Conservation (phyloP, 1,140 invertebrate species). For the Sarcophaga bullata region DNA sequence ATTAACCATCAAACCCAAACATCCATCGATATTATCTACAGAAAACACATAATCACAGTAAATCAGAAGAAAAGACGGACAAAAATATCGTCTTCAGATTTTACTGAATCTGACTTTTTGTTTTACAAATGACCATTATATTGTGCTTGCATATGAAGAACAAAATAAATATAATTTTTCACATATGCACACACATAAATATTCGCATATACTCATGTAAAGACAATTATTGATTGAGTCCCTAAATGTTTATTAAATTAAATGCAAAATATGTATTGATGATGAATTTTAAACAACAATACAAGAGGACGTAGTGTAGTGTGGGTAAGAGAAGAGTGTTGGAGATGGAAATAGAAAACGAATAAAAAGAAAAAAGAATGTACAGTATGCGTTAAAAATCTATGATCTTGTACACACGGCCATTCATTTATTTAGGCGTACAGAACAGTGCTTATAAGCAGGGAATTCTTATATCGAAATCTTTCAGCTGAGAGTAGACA, state of each 20-base stretch:
- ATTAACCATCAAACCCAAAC: neutral
- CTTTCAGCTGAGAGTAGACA: too few relatives aligned
- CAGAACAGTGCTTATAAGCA: too few relatives aligned
- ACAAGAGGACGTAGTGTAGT: neutral
- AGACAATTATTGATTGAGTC: slow-evolving; percentile 33
- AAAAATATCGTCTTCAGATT: slow-evolving; percentile 16
- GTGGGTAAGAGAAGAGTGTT: too few relatives aligned
- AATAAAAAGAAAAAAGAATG: too few relatives aligned
- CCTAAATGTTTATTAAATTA: slow-evolving; percentile 38
- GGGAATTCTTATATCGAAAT: too few relatives aligned
- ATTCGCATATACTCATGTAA: neutral
- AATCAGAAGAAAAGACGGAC: neutral
- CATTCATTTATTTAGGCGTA: too few relatives aligned
- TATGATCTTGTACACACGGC: too few relatives aligned
- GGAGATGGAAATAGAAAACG: too few relatives aligned
- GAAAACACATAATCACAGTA: neutral
- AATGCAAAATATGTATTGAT: slow-evolving; percentile 37
- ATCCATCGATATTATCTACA: neutral
- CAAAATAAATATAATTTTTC: neutral
- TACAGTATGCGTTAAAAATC: too few relatives aligned
- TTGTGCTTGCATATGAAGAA: neutral
- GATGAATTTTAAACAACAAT: slow-evolving; percentile 32
- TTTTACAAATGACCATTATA: slow-evolving; percentile 20
- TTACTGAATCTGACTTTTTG: slow-evolving; percentile 11
- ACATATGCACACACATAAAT: neutral